phyloP scores from a whole-genome alignment of 2,113 vertebrate species.

The Campylomormyrus numenius region DNA sequence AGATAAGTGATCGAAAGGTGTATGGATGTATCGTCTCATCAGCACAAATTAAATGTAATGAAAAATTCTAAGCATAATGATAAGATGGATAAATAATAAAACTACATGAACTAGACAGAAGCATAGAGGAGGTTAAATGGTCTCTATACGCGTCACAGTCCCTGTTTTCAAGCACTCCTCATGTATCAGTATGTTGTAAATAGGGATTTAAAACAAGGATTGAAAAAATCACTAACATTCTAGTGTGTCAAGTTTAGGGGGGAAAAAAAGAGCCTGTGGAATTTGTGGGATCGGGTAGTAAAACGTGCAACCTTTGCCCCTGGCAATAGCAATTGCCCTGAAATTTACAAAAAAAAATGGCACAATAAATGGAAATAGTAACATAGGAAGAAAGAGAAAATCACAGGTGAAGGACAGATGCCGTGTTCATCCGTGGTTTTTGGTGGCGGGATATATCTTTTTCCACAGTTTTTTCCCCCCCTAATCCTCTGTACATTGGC shows the following conservation, averaged over 20 bases:
- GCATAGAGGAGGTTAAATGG: not conserved
- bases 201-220: not conserved
- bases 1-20: not conserved
- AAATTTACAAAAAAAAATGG: constrained; percentile 4
- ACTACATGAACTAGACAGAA: not conserved
- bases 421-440: constrained; percentile 42
- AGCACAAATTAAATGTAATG: not conserved
- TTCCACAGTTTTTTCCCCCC: constrained; percentile 39
- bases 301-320: not conserved
- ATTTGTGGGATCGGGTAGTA: not conserved
- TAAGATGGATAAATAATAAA: not conserved
- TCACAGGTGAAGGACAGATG: constrained; percentile 40
- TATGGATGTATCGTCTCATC: not conserved
- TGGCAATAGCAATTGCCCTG: not conserved
- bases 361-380: constrained; percentile 24
- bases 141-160: not conserved
- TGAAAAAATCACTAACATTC: not conserved
- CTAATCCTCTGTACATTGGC: constrained; percentile 50
- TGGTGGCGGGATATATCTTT: constrained; percentile 48
- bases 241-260: not conserved
- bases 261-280: not conserved
- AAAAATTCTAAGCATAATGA: not conserved
- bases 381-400: constrained; percentile 15
- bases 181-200: not conserved
- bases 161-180: not conserved